These are phyloP conservation scores for Drosophila histrio DNA, from an alignment of 2,888 invertebrate species.

Conservation along the genomic window DNA sequence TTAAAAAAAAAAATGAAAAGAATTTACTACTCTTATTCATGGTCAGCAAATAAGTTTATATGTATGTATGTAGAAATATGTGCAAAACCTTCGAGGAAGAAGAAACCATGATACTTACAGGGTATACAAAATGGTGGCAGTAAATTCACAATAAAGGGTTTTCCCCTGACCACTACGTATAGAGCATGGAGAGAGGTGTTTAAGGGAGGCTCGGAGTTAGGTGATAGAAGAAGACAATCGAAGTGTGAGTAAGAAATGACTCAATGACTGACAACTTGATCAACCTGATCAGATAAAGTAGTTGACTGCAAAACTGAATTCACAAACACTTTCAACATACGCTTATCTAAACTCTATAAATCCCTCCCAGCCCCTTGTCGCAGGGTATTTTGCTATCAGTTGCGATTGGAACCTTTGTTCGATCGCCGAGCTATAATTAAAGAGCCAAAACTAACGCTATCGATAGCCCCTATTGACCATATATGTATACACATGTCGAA, in stretches of 20 bases:
- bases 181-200: too few species aligned
- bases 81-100: too few species aligned
- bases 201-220: too few species aligned
- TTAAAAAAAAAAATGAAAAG: too few species aligned
- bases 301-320: not conserved
- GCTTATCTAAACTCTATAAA: not conserved
- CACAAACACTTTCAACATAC: not conserved
- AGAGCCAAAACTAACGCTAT: slow-evolving; percentile 15
- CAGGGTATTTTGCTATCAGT: not conserved
- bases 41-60: too few species aligned
- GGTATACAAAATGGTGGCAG: too few species aligned
- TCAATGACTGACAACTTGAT: not conserved
- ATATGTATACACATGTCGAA: slow-evolving; percentile 19
- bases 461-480: slow-evolving; percentile 8
- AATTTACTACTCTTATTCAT: too few species aligned
- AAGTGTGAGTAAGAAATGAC: not conserved
- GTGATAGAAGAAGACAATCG: not conserved
- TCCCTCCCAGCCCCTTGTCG: not conserved
- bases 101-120: too few species aligned
- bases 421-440: not conserved
- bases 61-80: too few species aligned
- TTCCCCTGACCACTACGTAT: too few species aligned
- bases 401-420: slow-evolving; percentile 10
- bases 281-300: not conserved
- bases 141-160: slow-evolving; percentile 34